phyloP scores from a whole-genome alignment of 2,797 vertebrate species.

The Decapterus maruadsi region DNA sequence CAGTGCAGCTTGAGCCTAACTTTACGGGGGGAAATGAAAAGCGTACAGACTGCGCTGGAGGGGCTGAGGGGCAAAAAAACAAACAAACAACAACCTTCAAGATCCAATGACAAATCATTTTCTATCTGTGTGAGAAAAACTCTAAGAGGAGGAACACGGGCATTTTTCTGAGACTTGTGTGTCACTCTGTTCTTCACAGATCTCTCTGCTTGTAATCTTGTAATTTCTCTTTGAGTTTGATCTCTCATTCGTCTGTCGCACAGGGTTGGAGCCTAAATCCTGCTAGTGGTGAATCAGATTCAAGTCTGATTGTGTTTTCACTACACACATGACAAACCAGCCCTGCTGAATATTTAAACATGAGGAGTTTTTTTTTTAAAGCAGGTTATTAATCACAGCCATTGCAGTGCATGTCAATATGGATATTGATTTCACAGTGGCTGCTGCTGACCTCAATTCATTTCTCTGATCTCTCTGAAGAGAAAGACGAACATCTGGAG shows the following conservation, averaged over 20 bases:
- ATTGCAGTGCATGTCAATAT: conserved; percentile 15
- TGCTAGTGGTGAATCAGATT: conserved; percentile 6
- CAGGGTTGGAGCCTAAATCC: not conserved
- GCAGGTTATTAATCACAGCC: conserved; percentile 33
- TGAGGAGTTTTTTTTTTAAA: conserved; percentile 3
- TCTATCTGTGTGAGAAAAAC: conserved; percentile 31
- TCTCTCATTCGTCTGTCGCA: conserved; percentile 45
- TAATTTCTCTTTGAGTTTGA: conserved; percentile 42
- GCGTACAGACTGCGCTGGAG: conserved; percentile 59
- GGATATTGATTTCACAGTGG: conserved; percentile 50
- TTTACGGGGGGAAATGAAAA: conserved; percentile 74
- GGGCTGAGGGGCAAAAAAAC: conserved; percentile 46
- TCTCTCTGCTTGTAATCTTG: conserved; percentile 36
- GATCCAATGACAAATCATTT: conserved; percentile 70
- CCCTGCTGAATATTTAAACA: conserved; percentile 46
- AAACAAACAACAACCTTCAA: conserved; percentile 65
- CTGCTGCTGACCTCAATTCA: conserved; percentile 29
- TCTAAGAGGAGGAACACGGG: conserved; percentile 12
- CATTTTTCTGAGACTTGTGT: conserved; percentile 10
- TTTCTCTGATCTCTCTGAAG: conserved; percentile 28
- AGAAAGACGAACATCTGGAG: not conserved
- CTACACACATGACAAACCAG: conserved; percentile 9
- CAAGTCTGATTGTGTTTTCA: conserved; percentile 12
- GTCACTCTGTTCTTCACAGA: conserved; percentile 9
- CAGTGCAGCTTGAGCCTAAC: conserved; percentile 68